Percentiles rank a stretch among this genome's conserved stretches.
Conservation (phyloP, 2,797 vertebrate species). For the Vipera latastei region DNA sequence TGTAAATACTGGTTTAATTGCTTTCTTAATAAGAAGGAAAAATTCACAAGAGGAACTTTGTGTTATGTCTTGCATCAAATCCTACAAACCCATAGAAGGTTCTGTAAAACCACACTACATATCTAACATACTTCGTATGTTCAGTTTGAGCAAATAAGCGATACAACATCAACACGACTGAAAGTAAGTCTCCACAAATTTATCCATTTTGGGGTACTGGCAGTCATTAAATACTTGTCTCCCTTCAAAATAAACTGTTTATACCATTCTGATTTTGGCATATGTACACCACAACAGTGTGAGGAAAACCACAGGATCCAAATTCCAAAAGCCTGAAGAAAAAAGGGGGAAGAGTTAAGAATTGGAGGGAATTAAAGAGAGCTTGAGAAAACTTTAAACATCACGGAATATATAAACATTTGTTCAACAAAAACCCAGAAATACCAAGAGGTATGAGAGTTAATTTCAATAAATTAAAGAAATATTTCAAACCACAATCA, state of each 20-base stretch:
- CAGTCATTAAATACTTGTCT: background rate
- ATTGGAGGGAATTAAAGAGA: background rate
- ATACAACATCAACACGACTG: background rate
- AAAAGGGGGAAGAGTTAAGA: background rate
- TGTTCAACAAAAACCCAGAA: background rate
- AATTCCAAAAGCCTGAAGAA: background rate
- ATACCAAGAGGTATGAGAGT: background rate
- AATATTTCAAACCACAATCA: background rate
- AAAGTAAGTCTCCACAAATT: background rate
- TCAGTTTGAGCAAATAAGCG: background rate
- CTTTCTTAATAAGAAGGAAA: background rate
- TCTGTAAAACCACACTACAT: background rate
- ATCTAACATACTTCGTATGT: background rate
- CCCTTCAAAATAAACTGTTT: background rate
- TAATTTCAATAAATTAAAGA: background rate
- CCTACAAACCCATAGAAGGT: background rate
- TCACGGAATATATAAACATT: background rate
- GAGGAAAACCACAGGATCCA: background rate
- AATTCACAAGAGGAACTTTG: background rate
- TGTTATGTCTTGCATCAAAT: background rate
- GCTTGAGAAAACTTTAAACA: background rate
- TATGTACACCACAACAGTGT: background rate
- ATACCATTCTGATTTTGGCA: background rate
- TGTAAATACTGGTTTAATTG: background rate
- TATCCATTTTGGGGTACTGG: background rate